A percentile compares a stretch with the other conserved stretches of the same genome.
Conservation (phyloP, 1,140 invertebrate species). For the Caerostris extrusa region DNA sequence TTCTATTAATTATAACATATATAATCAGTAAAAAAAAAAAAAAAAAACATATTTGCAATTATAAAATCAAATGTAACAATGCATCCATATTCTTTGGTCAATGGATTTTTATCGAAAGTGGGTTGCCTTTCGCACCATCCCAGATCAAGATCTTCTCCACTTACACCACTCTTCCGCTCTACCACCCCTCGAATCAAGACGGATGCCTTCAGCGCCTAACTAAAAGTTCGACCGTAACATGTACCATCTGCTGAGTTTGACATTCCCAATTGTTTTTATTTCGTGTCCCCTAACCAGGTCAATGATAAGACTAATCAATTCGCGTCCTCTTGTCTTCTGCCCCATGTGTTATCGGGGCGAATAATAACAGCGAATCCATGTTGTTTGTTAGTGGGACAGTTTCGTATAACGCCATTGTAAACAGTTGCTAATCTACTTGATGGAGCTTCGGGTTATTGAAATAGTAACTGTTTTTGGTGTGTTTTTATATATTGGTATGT, state of each 20-base stretch:
- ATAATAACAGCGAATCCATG: background rate
- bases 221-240: background rate
- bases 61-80: too few species aligned
- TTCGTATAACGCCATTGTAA: background rate
- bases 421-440: background rate
- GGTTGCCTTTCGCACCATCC: background rate
- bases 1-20: too few species aligned
- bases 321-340: background rate
- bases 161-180: background rate
- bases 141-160: background rate
- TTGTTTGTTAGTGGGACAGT: background rate
- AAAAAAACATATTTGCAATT: too few species aligned
- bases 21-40: too few species aligned
- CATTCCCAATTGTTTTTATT: background rate
- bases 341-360: background rate
- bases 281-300: background rate
- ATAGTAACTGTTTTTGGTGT: background rate
- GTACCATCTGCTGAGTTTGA: conserved; percentile 13
- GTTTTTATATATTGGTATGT: background rate
- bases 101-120: too few species aligned
- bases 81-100: too few species aligned
- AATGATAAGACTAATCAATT: conserved; percentile 13
- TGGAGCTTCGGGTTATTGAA: background rate
- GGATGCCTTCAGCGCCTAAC: background rate
- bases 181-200: background rate